These are phyloP conservation scores for Pandemis corylana DNA, from an alignment of 2,888 invertebrate species.

Conservation along the genomic window DNA sequence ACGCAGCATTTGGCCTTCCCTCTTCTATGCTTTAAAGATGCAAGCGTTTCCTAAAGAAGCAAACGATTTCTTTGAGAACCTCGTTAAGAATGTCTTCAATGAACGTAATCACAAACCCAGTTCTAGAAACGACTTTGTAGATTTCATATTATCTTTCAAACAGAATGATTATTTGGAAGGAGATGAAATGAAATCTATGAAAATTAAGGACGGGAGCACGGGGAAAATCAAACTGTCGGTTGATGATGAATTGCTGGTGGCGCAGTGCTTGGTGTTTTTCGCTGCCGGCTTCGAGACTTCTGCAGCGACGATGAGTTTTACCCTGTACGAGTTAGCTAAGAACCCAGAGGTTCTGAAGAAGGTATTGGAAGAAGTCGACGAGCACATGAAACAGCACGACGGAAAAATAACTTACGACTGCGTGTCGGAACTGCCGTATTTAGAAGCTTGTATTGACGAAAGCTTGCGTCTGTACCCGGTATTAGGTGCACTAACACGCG, in stretches of 20 bases:
- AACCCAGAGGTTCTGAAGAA: slow-evolving; percentile 52
- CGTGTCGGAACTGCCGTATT: slow-evolving; percentile 56
- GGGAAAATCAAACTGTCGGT: slow-evolving; percentile 51
- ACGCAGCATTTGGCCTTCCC: slow-evolving; percentile 17
- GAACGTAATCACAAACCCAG: slow-evolving; percentile 22
- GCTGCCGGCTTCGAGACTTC: slow-evolving; percentile 68
- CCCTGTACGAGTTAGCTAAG: slow-evolving; percentile 63
- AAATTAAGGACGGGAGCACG: slow-evolving; percentile 38
- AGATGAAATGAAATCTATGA: slow-evolving; percentile 58
- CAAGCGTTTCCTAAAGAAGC: neutral
- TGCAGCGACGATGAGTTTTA: slow-evolving; percentile 54
- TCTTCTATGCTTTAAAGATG: slow-evolving; percentile 16
- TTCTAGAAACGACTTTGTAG: slow-evolving; percentile 30
- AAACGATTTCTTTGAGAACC: slow-evolving; percentile 6
- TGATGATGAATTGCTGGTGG: slow-evolving; percentile 64
- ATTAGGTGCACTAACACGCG: slow-evolving; percentile 59
- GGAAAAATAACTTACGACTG: slow-evolving; percentile 58
- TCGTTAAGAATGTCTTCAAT: slow-evolving; percentile 14
- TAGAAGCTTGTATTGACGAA: slow-evolving; percentile 63
- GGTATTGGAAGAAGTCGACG: slow-evolving; percentile 58
- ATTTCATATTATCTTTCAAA: slow-evolving; percentile 55
- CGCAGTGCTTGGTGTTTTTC: slow-evolving; percentile 80
- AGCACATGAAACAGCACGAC: slow-evolving; percentile 51
- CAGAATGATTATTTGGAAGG: slow-evolving; percentile 56
- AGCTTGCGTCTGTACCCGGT: slow-evolving; percentile 67